Evolutionary conservation across 1,140 invertebrate species (phyloP), one percentile per base, ranked within the genome.

Genomic region (Diprion similis): DNA sequence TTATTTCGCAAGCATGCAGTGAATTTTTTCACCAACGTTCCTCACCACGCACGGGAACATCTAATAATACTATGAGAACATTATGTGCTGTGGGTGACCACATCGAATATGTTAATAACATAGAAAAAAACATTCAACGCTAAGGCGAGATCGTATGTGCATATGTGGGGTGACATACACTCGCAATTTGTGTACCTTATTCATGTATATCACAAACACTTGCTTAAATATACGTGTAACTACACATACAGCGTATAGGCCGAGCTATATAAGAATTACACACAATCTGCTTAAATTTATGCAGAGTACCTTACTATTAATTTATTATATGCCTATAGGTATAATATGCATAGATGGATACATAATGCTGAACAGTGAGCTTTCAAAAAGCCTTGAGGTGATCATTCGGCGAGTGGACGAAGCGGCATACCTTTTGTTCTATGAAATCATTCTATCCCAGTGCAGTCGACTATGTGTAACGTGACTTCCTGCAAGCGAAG

Each of bases 391-490:
- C 51, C 51, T 59, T 59, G 51, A 59, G 51, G 51, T 8, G 51
- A 59, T 17, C n/a, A 17, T 17, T 37, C 24, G 24, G 24, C 24
- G 24, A 37, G 24, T 6, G 24, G 51, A 17, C 11, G 11, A 17
- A 13, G 51, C 51, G 51, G 51, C 51, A 59, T 59, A 59, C 51
- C 51, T 59, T 59, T 59, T 59, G 51, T 59, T 59, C 11, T 59
- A 59, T 59, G 51, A 59, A 59, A 59, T 59, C 51, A 59, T 59
- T 59, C 51, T 59, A 59, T 59, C 51, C 51, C 9, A 37, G 51
- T 17, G n/a, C 51, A 37, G 24, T 37, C 24, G 24, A 59, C 51
- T 59, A 59, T 59, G n/a, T 59, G 24, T 37, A 37, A 9, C 51
- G 51, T 17, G 0, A 9, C 51, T 59, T 59, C 51, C 51, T 59